Conservation (phyloP, 2,797 vertebrate species). For the Dipus sagitta region DNA sequence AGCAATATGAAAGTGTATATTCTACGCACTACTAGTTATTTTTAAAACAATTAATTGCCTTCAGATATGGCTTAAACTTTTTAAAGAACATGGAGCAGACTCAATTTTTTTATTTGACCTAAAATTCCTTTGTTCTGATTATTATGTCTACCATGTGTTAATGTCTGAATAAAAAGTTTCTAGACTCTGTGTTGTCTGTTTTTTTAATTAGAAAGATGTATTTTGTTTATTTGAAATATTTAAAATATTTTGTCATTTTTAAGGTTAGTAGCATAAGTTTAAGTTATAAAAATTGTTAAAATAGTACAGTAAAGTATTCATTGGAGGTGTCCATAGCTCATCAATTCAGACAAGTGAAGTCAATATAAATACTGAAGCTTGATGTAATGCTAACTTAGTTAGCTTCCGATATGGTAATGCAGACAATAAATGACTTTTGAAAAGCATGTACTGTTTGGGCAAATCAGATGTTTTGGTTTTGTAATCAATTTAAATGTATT, state of each 20-base stretch:
- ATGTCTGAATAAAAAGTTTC: conserved; percentile 18
- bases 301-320: background rate
- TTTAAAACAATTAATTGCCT: conserved; percentile 52
- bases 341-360: background rate
- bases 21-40: conserved; percentile 44
- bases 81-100: conserved; percentile 23
- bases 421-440: too few species aligned
- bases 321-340: background rate
- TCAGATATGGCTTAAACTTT: conserved; percentile 49
- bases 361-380: background rate
- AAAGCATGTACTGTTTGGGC: too few species aligned
- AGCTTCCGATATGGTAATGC: background rate
- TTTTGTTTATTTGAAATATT: background rate
- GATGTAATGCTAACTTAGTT: background rate
- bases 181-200: conserved; percentile 16
- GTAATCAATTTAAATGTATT: conserved; percentile 52
- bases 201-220: background rate
- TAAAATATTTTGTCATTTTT: conserved; percentile 33
- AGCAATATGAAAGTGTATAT: background rate
- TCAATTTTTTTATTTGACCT: conserved; percentile 17
- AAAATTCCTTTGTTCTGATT: background rate
- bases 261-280: conserved; percentile 15
- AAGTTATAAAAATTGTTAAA: conserved; percentile 48
- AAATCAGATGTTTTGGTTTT: conserved; percentile 5
- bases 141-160: background rate